Evolutionary conservation across 2,888 invertebrate genomes (phyloP).

Genomic region (Rhagium mordax): DNA sequence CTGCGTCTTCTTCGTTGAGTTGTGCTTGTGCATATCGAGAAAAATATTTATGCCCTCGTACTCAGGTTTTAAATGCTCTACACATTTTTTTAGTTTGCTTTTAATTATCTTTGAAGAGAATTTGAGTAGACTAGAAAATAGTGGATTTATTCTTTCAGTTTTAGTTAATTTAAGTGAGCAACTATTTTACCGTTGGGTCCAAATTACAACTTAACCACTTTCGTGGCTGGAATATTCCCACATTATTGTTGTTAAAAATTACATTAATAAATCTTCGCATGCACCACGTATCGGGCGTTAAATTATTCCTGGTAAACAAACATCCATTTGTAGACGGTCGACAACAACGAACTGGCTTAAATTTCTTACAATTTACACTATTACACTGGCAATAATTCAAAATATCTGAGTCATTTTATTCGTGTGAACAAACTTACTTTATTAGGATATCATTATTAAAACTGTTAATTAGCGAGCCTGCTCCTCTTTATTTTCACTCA

Average conservation of each 20-base stretch:
- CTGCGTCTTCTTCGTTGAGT: no score
- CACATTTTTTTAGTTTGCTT: no score
- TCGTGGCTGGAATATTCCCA: not conserved
- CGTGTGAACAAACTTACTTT: conserved; percentile 68
- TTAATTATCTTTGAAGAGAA: no score
- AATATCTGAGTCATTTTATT: conserved; percentile 61
- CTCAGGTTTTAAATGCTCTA: no score
- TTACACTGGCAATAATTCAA: conserved; percentile 53
- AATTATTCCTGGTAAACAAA: conserved; percentile 20
- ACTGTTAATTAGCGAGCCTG: conserved; percentile 62
- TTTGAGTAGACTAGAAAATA: no score
- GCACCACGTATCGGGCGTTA: not conserved
- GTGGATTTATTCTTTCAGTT: no score
- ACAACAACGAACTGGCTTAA: conserved; percentile 28
- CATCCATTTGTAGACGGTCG: not conserved
- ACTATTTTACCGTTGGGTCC: no score
- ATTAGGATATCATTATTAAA: conserved; percentile 69
- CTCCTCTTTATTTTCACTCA: conserved; percentile 29
- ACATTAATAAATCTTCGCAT: not conserved
- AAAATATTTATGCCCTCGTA: no score
- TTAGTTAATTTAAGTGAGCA: no score
- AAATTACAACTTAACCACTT: not conserved
- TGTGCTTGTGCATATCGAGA: no score
- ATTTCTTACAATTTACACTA: conserved; percentile 50
- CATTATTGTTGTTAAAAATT: conserved; percentile 13